Percentiles rank a stretch among this genome's conserved stretches.
These are phyloP conservation scores for Jacana jacana DNA, from an alignment of 2,113 vertebrate genomes.

Conservation along the genomic window DNA sequence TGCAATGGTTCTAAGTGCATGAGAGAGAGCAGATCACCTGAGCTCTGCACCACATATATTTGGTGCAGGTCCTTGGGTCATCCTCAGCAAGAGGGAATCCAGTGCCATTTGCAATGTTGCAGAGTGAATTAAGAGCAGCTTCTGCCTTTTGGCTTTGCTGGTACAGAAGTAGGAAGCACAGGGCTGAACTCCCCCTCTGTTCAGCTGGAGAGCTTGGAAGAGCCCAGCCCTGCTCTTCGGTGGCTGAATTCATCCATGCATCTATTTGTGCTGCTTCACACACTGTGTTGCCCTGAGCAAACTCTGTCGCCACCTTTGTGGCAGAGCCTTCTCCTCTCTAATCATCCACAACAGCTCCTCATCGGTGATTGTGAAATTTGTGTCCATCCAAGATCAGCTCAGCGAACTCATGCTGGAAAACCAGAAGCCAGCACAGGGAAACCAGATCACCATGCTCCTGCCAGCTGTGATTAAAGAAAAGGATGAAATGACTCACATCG, in stretches of 20 bases:
- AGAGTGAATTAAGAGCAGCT: not conserved
- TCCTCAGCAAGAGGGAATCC: not conserved
- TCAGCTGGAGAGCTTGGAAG: not conserved
- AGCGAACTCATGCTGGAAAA: not conserved
- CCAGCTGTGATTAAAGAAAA: not conserved
- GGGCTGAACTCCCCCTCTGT: not conserved
- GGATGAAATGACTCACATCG: not conserved
- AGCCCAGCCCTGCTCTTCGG: not conserved
- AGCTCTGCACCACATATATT: not conserved
- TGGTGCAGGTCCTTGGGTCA: not conserved
- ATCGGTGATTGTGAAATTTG: not conserved
- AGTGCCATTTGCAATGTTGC: not conserved
- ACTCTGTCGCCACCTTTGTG: not conserved
- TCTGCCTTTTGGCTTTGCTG: not conserved
- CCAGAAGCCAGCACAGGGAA: not conserved
- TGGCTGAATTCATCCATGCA: not conserved
- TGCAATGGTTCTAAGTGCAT: not conserved
- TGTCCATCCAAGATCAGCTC: not conserved
- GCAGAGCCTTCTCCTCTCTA: not conserved
- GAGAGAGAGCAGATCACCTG: not conserved
- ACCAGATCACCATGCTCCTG: not conserved
- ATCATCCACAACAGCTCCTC: not conserved
- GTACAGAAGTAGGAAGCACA: fast-evolving
- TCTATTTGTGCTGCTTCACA: not conserved
- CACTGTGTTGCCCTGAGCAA: not conserved